Conservation (phyloP, 1,140 invertebrate genomes). For the Fragariocoptes setiger region DNA sequence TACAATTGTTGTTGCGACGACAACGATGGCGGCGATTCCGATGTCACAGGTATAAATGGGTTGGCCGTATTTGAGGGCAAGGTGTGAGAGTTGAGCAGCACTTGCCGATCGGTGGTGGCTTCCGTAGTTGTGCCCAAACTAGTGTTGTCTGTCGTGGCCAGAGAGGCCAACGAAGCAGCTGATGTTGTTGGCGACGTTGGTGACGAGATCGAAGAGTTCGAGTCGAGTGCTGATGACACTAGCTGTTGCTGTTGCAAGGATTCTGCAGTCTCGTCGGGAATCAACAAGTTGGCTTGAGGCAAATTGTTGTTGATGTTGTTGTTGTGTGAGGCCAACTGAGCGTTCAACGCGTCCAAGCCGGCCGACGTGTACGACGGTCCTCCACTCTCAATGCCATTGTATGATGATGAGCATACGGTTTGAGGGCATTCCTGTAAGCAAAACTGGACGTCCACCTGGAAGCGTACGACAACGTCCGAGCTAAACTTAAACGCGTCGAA, state of each 20-base stretch:
- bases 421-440: slow-evolving; percentile 26
- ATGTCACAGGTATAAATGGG: neutral
- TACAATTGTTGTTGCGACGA: neutral
- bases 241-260: neutral
- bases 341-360: neutral
- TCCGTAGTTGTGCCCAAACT: too few relatives aligned
- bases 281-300: neutral
- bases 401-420: slow-evolving; percentile 16
- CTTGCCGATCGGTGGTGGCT: too few relatives aligned
- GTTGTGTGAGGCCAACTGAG: neutral
- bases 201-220: too few relatives aligned
- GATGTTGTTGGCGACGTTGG: too few relatives aligned
- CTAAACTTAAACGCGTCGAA: slow-evolving; percentile 37
- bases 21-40: neutral
- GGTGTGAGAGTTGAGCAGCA: neutral
- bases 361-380: neutral
- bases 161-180: too few relatives aligned
- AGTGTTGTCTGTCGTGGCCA: too few relatives aligned
- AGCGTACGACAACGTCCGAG: slow-evolving; percentile 28
- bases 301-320: neutral
- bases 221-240: too few relatives aligned
- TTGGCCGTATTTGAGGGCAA: neutral
- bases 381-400: neutral
- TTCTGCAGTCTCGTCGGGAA: neutral
- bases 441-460: slow-evolving; percentile 31